Evolutionary conservation across 2,888 invertebrate species (phyloP).

Genomic region (Polymixis flavicincta): DNA sequence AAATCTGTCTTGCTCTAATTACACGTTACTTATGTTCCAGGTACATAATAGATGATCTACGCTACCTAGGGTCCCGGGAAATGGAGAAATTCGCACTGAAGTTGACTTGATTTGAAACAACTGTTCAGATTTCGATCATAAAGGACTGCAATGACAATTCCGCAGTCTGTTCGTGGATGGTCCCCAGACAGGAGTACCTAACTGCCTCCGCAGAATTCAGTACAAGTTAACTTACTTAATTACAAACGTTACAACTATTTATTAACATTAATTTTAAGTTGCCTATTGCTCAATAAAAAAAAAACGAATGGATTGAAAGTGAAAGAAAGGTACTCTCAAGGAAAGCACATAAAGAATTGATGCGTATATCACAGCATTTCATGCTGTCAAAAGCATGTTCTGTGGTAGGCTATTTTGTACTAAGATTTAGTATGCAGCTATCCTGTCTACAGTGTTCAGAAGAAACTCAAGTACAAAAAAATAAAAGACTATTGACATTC

Average conservation of each 20-base stretch:
- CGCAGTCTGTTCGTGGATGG: constrained; percentile 28
- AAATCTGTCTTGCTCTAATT: background rate
- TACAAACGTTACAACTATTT: background rate
- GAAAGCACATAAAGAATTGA: background rate
- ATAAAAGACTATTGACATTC: background rate
- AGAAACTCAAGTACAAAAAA: background rate
- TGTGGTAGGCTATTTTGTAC: background rate
- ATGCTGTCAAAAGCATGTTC: background rate
- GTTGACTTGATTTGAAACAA: constrained; percentile 64
- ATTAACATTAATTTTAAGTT: background rate
- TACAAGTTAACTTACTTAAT: too few relatives aligned
- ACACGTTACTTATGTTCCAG: constrained; percentile 78
- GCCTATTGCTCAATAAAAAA: background rate
- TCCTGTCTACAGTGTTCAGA: background rate
- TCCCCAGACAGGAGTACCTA: background rate
- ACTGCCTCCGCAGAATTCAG: background rate
- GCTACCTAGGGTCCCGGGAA: constrained; percentile 78
- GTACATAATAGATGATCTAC: constrained; percentile 93
- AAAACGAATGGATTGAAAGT: background rate
- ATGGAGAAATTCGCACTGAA: constrained; percentile 74
- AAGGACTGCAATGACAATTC: background rate
- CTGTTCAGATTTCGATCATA: constrained; percentile 25
- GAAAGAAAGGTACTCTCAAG: background rate
- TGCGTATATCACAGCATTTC: background rate
- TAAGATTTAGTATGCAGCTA: background rate